phyloP scores from a whole-genome alignment of 2,888 invertebrate genomes.

The Neocrepidodera transversa region DNA sequence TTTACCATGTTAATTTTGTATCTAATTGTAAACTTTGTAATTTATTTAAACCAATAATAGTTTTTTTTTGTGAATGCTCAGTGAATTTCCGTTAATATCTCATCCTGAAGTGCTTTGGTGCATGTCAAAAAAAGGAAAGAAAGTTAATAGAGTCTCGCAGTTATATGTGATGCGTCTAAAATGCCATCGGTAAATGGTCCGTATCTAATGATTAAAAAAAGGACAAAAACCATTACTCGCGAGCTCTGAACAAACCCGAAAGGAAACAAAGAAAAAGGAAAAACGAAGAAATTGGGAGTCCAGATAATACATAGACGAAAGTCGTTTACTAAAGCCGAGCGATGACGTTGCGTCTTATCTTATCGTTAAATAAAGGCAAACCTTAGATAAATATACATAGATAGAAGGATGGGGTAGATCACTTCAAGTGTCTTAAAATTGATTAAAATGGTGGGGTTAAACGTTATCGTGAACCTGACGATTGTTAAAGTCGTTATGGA shows the following conservation, averaged over 20 bases:
- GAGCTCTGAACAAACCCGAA: conserved; percentile 50
- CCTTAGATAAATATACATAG: conserved; percentile 60
- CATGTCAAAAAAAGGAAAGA: conserved; percentile 24
- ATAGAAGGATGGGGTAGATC: conserved; percentile 55
- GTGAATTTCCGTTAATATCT: conserved; percentile 3
- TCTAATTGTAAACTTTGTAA: too few species aligned
- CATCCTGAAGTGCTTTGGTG: conserved; percentile 11
- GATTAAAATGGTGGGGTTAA: conserved; percentile 60
- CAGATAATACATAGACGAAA: conserved; percentile 49
- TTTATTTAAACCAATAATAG: too few species aligned
- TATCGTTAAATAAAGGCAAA: conserved; percentile 58
- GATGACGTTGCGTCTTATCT: conserved; percentile 54
- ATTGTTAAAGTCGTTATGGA: not conserved
- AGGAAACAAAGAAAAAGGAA: conserved; percentile 44
- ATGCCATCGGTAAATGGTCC: conserved; percentile 55
- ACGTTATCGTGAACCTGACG: conserved; percentile 45
- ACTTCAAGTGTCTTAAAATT: conserved; percentile 59
- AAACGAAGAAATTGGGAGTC: conserved; percentile 49
- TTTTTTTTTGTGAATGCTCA: too few species aligned
- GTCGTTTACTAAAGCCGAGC: conserved; percentile 51
- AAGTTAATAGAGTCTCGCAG: conserved; percentile 39
- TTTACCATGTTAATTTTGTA: too few species aligned
- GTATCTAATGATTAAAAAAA: conserved; percentile 56
- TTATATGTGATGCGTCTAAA: conserved; percentile 50
- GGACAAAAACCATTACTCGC: conserved; percentile 48